Conservation (phyloP, 2,888 invertebrate species). For the Pasiphila rectangulata region DNA sequence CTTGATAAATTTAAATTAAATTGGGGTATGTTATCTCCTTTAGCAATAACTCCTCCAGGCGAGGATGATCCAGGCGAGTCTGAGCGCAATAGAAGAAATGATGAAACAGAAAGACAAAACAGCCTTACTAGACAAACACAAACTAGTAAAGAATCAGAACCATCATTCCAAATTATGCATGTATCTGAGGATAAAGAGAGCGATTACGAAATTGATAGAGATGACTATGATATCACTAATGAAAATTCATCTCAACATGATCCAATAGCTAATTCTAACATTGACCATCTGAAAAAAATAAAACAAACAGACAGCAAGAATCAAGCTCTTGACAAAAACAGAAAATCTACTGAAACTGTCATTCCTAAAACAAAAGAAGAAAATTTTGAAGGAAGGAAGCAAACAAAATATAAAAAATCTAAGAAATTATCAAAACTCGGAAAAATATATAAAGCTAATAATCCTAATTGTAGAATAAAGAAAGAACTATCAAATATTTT, state of each 20-base stretch:
- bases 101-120: slow-evolving; percentile 3
- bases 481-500: neutral
- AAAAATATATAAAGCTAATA: slow-evolving; percentile 10
- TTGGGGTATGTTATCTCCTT: slow-evolving; percentile 17
- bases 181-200: slow-evolving; percentile 5
- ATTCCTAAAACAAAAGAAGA: neutral
- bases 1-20: slow-evolving; percentile 6
- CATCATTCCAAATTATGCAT: slow-evolving; percentile 1
- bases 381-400: no score
- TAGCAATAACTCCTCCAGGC: slow-evolving; percentile 12
- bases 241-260: neutral
- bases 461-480: slow-evolving; percentile 3
- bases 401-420: slow-evolving; percentile 1
- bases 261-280: neutral
- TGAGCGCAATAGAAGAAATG: neutral
- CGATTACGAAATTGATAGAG: slow-evolving; percentile 7
- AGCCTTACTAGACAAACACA: neutral
- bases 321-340: no score
- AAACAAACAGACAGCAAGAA: neutral
- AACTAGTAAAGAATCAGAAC: neutral
- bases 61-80: neutral
- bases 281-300: slow-evolving; percentile 1
- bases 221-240: slow-evolving; percentile 5
- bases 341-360: neutral
- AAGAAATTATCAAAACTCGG: slow-evolving; percentile 12